A percentile compares a stretch with the other conserved stretches of the same genome.
These are phyloP conservation scores for Himalopsyche anomala DNA, from an alignment of 2,888 invertebrate genomes.

Conservation along the genomic window DNA sequence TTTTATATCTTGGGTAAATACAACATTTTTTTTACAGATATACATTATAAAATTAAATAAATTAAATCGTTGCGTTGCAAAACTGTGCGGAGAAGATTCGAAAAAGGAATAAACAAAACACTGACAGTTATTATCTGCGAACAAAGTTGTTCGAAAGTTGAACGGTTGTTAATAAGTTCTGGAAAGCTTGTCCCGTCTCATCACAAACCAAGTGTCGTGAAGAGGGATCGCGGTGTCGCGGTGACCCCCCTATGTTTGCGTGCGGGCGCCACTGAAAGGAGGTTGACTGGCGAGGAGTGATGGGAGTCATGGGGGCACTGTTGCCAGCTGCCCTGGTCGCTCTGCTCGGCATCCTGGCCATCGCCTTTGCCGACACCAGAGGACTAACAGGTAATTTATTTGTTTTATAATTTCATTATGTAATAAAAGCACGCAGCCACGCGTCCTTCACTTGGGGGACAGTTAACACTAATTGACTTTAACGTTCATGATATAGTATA, in stretches of 20 bases:
- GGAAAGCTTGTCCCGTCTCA: constrained; percentile 10
- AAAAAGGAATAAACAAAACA: constrained; percentile 7
- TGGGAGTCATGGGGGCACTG: constrained; percentile 54
- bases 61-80: neutral
- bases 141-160: neutral
- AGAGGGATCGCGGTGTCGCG: constrained; percentile 32
- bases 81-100: neutral
- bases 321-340: constrained; percentile 47
- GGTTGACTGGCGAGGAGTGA: constrained; percentile 51
- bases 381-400: constrained; percentile 59
- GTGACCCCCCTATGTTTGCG: constrained; percentile 23
- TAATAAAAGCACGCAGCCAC: no score
- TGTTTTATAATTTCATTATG: neutral
- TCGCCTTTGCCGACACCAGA: constrained; percentile 59
- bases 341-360: constrained; percentile 53
- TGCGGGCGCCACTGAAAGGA: constrained; percentile 12
- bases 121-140: neutral
- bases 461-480: no score
- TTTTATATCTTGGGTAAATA: no score
- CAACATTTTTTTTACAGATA: neutral
- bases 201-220: constrained; percentile 21
- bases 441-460: neutral
- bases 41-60: neutral
- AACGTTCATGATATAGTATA: no score
- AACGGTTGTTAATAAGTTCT: constrained; percentile 23